phyloP scores from a whole-genome alignment of 2,888 invertebrate genomes.

The Dusona sp. region DNA sequence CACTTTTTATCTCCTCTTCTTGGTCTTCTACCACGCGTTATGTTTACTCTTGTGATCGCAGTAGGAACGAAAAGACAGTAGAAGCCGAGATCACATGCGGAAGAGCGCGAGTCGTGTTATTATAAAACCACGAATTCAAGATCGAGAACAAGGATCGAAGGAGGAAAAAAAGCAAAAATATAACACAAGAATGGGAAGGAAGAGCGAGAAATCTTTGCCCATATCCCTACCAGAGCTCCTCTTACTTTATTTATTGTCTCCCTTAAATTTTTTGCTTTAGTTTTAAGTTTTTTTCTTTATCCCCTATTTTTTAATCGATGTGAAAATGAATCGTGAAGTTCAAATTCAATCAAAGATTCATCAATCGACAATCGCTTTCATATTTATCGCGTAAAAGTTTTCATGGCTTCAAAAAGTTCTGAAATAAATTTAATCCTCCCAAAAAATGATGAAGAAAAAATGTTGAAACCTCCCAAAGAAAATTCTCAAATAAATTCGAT shows the following conservation, averaged over 20 bases:
- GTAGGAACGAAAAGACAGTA: not conserved
- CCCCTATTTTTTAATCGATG: not conserved
- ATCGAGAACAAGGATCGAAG: conserved; percentile 60
- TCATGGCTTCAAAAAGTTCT: too few species aligned
- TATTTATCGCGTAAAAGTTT: too few species aligned
- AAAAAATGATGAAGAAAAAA: too few species aligned
- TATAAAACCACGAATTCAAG: conserved; percentile 61
- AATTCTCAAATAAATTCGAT: too few species aligned
- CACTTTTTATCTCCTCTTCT: not conserved
- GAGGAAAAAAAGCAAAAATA: conserved; percentile 48
- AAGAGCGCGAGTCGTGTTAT: conserved; percentile 56
- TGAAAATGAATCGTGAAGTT: not conserved
- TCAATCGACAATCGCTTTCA: not conserved
- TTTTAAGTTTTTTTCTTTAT: not conserved
- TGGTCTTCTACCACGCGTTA: not conserved
- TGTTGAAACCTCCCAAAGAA: too few species aligned
- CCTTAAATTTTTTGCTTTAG: not conserved
- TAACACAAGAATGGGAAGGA: conserved; percentile 24
- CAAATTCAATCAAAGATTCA: not conserved
- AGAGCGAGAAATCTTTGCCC: conserved; percentile 50
- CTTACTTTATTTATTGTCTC: conserved; percentile 49
- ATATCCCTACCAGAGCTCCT: conserved; percentile 30
- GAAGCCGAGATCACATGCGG: conserved; percentile 15
- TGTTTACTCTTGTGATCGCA: conserved; percentile 4
- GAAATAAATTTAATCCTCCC: too few species aligned